These are phyloP conservation scores for Tapirus indicus DNA, from an alignment of 2,797 vertebrate species.

Conservation along the genomic window DNA sequence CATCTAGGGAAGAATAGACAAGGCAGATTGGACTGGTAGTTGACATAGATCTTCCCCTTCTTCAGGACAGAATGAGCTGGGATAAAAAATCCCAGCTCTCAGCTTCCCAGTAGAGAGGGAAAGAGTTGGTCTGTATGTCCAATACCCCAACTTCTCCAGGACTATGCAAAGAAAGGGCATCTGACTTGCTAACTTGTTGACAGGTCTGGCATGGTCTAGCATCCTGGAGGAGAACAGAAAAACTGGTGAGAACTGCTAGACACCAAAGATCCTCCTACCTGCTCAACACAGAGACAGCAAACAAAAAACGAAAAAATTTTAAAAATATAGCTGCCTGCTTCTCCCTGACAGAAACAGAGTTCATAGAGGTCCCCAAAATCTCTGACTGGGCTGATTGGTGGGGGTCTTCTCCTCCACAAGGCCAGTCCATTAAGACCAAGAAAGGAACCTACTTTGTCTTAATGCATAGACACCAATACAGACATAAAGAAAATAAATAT, in stretches of 20 bases:
- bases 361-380: not conserved
- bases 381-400: not conserved
- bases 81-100: not conserved
- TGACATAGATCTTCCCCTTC: not conserved
- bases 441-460: not conserved
- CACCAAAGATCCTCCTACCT: not conserved
- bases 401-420: not conserved
- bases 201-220: not conserved
- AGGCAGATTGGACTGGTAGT: not conserved
- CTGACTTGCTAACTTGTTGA: not conserved
- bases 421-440: not conserved
- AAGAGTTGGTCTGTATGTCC: not conserved
- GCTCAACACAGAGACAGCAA: not conserved
- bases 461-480: not conserved
- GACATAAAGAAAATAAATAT: not conserved
- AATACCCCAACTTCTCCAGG: not conserved
- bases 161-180: not conserved
- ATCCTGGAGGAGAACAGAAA: not conserved
- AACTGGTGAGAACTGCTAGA: not conserved
- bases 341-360: not conserved
- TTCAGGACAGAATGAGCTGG: not conserved
- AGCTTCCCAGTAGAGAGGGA: not conserved
- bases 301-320: not conserved
- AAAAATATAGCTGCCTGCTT: not conserved
- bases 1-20: not conserved